Evolutionary conservation across 2,113 vertebrate genomes (phyloP).

Genomic region (Jacana jacana): DNA sequence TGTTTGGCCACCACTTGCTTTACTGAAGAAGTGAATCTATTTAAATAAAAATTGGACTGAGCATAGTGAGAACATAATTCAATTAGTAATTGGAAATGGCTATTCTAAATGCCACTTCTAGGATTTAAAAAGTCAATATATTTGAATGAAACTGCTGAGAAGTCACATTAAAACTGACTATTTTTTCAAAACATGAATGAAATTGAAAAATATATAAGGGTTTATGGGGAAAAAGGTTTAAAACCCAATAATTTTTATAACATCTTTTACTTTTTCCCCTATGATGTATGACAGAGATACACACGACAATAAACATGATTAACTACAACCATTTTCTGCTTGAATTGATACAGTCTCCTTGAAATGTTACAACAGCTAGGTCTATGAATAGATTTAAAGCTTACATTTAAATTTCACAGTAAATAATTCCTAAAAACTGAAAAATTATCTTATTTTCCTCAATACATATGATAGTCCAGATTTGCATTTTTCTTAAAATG

Average conservation of each 20-base stretch:
- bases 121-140: not conserved
- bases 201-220: not conserved
- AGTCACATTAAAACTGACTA: not conserved
- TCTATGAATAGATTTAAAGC: not conserved
- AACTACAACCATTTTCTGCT: not conserved
- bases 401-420: not conserved
- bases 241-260: not conserved
- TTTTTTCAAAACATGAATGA: not conserved
- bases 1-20: not conserved
- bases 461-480: not conserved
- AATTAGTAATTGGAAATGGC: not conserved
- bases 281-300: not conserved
- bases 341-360: not conserved
- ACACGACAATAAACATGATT: not conserved
- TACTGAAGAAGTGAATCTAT: not conserved
- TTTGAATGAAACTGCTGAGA: not conserved
- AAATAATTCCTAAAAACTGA: not conserved
- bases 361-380: not conserved
- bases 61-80: not conserved
- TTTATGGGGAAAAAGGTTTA: not conserved
- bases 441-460: not conserved
- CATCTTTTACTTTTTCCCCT: not conserved
- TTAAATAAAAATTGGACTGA: not conserved
- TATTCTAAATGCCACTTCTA: not conserved
- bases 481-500: not conserved